A percentile compares a stretch with the other conserved stretches of the same genome.
These are phyloP conservation scores for Drosophila paramelanica DNA, from an alignment of 2,888 invertebrate genomes.

Conservation along the genomic window DNA sequence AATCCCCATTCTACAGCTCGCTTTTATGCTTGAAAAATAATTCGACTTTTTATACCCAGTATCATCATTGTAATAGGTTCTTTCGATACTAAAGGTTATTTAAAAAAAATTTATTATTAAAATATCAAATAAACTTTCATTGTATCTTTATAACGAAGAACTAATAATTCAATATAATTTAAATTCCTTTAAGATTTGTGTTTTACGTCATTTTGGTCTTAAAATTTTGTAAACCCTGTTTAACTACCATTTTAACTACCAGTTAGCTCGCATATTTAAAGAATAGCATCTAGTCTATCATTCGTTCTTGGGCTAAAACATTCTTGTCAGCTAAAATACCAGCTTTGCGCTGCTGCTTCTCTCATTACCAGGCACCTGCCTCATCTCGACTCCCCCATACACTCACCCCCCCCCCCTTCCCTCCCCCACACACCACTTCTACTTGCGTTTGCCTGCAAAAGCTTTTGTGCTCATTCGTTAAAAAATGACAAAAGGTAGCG, in stretches of 20 bases:
- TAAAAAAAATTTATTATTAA: no score
- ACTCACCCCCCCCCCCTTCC: not conserved
- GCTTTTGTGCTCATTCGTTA: conserved; percentile 35
- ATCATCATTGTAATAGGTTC: conserved; percentile 4
- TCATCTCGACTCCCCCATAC: no score
- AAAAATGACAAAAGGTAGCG: conserved; percentile 36
- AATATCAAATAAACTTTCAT: no score
- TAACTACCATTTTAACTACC: not conserved
- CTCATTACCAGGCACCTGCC: conserved; percentile 12
- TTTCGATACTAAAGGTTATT: not conserved
- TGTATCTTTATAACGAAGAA: not conserved
- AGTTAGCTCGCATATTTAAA: not conserved
- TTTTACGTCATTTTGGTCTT: no score
- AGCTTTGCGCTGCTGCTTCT: conserved; percentile 1
- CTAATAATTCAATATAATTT: no score
- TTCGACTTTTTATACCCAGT: conserved; percentile 43
- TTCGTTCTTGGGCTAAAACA: not conserved
- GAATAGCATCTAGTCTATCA: conserved; percentile 3
- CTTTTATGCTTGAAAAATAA: conserved; percentile 31
- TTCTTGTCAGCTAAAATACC: not conserved
- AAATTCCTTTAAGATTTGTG: no score
- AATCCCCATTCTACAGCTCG: not conserved
- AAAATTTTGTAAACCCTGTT: no score
- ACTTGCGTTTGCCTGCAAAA: conserved; percentile 12
- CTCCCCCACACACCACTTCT: not conserved